phyloP scores from a whole-genome alignment of 2,113 vertebrate genomes.

The Rhipidura dahli region DNA sequence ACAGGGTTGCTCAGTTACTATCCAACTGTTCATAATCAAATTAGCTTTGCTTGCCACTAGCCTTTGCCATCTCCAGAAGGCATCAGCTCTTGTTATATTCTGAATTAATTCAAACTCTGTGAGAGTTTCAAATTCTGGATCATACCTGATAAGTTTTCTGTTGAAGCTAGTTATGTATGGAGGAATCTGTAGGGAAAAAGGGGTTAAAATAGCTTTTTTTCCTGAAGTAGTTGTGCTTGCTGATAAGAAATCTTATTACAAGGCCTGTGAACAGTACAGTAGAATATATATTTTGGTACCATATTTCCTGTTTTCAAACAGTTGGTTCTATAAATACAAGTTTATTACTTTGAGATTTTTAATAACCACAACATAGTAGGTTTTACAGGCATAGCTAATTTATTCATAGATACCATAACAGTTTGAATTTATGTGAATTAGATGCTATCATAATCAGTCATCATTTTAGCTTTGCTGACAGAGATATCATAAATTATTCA shows the following conservation, averaged over 20 bases:
- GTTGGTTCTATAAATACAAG: background rate
- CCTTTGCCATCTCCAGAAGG: background rate
- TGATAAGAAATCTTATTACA: background rate
- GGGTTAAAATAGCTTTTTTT: background rate
- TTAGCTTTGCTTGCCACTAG: background rate
- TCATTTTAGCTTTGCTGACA: background rate
- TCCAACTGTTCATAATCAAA: background rate
- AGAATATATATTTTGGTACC: background rate
- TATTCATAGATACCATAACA: background rate
- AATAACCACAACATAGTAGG: background rate
- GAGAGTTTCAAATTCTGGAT: background rate
- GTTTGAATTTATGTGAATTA: background rate
- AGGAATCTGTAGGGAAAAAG: background rate
- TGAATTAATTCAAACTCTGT: background rate
- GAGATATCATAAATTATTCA: slow-evolving; percentile 10
- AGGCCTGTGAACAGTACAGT: background rate
- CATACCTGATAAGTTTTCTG: background rate
- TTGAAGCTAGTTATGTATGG: background rate
- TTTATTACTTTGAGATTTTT: background rate
- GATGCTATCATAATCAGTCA: background rate
- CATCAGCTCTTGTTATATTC: background rate
- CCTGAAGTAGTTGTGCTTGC: background rate
- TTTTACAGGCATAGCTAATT: background rate
- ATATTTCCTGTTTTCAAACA: background rate
- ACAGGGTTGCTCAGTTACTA: background rate